Conservation (phyloP, 2,113 vertebrate species). For the Nesogale talazaci region DNA sequence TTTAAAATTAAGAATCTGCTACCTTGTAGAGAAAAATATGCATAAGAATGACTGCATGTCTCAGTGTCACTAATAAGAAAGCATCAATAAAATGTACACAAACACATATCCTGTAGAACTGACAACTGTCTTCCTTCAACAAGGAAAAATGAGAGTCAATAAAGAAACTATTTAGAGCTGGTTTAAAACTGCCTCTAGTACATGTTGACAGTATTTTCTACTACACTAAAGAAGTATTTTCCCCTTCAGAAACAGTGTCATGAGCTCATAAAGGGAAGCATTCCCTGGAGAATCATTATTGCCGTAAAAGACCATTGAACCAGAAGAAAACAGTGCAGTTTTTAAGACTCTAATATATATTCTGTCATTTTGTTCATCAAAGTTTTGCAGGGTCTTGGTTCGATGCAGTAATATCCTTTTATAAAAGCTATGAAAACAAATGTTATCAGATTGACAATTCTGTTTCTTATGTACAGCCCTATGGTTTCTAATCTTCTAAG, state of each 20-base stretch:
- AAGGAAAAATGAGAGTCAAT: background rate
- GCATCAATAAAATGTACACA: background rate
- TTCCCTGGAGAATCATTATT: constrained; percentile 48
- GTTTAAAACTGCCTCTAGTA: background rate
- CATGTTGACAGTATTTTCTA: constrained; percentile 32
- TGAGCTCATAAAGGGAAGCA: constrained; percentile 14
- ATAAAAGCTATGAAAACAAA: constrained; percentile 37
- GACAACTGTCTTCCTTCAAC: background rate
- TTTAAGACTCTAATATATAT: constrained; percentile 60
- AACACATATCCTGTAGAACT: background rate
- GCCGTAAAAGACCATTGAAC: constrained; percentile 53
- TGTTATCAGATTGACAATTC: background rate
- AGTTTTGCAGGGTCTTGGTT: background rate
- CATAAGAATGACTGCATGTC: background rate
- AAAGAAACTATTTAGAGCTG: background rate
- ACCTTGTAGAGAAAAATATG: background rate
- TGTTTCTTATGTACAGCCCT: constrained; percentile 32
- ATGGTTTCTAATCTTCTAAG: constrained; percentile 46
- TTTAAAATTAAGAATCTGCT: background rate
- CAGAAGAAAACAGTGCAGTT: constrained; percentile 33
- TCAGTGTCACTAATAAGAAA: background rate
- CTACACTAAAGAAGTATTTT: constrained; percentile 49
- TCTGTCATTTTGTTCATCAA: constrained; percentile 59
- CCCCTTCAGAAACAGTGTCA: constrained; percentile 55
- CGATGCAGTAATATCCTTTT: constrained; percentile 40